phyloP scores from a whole-genome alignment of 1,140 invertebrate genomes.

The Platorchestia sp. region DNA sequence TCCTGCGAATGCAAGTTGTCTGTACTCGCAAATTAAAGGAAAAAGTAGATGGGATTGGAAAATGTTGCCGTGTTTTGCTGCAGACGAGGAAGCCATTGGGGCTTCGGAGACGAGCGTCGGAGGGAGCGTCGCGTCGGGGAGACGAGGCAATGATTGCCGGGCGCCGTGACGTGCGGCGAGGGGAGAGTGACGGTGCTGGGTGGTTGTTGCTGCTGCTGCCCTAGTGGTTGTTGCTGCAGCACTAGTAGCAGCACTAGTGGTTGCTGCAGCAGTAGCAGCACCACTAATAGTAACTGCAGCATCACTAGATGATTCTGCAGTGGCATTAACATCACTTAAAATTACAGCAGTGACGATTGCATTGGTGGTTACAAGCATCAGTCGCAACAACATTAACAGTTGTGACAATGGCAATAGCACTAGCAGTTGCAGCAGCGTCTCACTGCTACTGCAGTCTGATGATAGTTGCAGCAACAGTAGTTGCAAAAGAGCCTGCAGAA shows the following conservation, averaged over 20 bases:
- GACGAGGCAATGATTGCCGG: constrained; percentile 18
- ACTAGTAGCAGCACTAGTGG: neutral
- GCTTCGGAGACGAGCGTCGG: neutral
- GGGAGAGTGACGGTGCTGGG: no score
- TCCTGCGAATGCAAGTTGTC: neutral
- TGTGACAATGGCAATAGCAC: neutral
- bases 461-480: neutral
- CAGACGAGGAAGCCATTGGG: neutral
- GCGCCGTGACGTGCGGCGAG: neutral
- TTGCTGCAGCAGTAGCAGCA: neutral
- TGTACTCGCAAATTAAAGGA: neutral
- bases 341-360: no score
- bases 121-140: neutral
- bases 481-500: neutral
- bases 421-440: neutral
- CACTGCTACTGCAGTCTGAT: no score
- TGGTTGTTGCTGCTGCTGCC: neutral
- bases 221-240: neutral
- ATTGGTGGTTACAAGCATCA: no score
- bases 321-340: neutral
- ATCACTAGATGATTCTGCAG: neutral
- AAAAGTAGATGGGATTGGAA: neutral
- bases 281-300: neutral
- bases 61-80: neutral
- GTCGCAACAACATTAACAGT: neutral